Percentiles rank a stretch among this genome's conserved stretches.
Conservation (phyloP, 2,888 invertebrate genomes). For the Metopia argyrocephala region DNA sequence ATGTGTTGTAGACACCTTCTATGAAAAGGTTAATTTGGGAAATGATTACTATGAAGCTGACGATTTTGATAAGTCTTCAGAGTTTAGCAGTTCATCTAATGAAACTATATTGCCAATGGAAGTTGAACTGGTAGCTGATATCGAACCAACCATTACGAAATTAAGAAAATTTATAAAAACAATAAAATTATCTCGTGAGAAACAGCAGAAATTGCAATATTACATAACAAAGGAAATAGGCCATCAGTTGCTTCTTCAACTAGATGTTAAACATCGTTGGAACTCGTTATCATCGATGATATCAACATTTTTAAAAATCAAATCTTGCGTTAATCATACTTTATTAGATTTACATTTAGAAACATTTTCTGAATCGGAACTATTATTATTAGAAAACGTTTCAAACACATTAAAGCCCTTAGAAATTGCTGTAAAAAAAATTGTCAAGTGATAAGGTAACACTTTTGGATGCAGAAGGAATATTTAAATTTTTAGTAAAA, state of each 20-base stretch:
- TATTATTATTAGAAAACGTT: too few species aligned
- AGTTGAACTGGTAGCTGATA: not conserved
- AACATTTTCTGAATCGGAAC: too few species aligned
- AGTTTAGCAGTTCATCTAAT: not conserved
- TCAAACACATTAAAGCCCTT: too few species aligned
- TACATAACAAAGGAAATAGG: too few species aligned
- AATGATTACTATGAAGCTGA: too few species aligned
- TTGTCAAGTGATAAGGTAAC: too few species aligned
- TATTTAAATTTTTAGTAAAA: not conserved
- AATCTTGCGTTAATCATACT: slow-evolving; percentile 2
- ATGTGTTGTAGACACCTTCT: slow-evolving; percentile 4
- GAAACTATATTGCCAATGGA: not conserved
- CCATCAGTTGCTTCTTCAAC: not conserved
- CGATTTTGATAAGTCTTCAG: not conserved
- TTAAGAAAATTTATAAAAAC: not conserved
- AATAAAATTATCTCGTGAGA: not conserved
- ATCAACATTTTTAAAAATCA: not conserved
- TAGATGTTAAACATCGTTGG: not conserved
- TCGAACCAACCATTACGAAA: not conserved
- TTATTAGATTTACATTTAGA: too few species aligned
- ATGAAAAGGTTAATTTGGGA: not conserved
- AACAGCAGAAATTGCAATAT: not conserved
- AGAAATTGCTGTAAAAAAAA: too few species aligned
- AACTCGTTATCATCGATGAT: too few species aligned
- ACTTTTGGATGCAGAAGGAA: too few species aligned